phyloP scores from a whole-genome alignment of 2,888 invertebrate genomes.

The Carabus problematicus region DNA sequence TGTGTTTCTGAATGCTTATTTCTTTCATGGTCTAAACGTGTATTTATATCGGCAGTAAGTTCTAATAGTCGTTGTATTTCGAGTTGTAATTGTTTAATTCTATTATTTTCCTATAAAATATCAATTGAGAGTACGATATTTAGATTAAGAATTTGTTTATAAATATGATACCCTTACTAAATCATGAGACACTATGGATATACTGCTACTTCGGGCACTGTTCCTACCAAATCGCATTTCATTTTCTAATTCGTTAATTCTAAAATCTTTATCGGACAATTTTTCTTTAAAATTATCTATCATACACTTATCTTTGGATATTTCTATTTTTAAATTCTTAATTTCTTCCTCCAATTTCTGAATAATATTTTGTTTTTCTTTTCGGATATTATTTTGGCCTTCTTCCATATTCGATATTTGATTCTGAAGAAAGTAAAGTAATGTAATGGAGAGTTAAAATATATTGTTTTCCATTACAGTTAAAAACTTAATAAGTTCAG shows the following conservation, averaged over 20 bases:
- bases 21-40: constrained; percentile 65
- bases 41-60: constrained; percentile 64
- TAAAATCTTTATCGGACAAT: constrained; percentile 60
- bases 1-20: constrained; percentile 54
- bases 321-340: constrained; percentile 51
- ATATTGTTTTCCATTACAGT: constrained; percentile 58
- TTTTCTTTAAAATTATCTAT: constrained; percentile 62
- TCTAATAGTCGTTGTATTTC: constrained; percentile 69
- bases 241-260: constrained; percentile 61
- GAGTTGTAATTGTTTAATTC: constrained; percentile 64
- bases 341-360: constrained; percentile 56
- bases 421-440: constrained; percentile 55
- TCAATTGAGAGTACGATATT: not conserved
- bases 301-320: constrained; percentile 62
- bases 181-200: constrained; percentile 14
- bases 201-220: constrained; percentile 42
- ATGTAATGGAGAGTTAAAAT: not conserved
- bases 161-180: too few species aligned
- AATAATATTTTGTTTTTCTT: constrained; percentile 62
- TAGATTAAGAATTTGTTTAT: not conserved
- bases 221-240: constrained; percentile 52
- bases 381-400: constrained; percentile 60
- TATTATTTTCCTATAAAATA: constrained; percentile 42
- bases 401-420: constrained; percentile 64
- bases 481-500: constrained; percentile 68